Evolutionary conservation across 2,797 vertebrate species (phyloP), one percentile per base, ranked within the genome.

Genomic region (Hapalemur alaotrensis): DNA sequence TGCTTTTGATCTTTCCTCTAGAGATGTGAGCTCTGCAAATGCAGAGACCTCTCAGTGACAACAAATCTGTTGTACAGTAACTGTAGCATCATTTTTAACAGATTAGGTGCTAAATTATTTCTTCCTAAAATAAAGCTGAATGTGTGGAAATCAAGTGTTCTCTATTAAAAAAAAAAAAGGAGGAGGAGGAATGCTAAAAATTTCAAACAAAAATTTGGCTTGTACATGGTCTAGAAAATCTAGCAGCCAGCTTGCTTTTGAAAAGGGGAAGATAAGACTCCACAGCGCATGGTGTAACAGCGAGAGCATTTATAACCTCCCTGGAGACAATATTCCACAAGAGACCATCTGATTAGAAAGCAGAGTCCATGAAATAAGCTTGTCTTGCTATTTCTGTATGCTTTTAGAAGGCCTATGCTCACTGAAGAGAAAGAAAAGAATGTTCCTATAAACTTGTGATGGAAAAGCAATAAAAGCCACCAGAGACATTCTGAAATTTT

Each of bases 51-150:
- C n/a, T 61, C 25, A 0, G 38, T 46, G 70, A 46, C 67, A 38
- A 17, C 2, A 28, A 63, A 52, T 28, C 30, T 41, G 18, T 28
- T 35, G 5, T 54, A 46, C 83, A 63, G 46, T 61, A 72, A 67
- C 32, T 14, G 1, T 15, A 52, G 52, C 84, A 93, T 61, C 59
- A 61, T 73, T 92, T 93, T 46, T 80, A 93, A 81, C 54, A 95
- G 80, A 72, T 54, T 35, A 73, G 48, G 23, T 10, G 4, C 50
- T 76, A 73, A 82, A 63, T 88, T 63, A 91, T 61, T 87, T 92
- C 80, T 35, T 50, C 65, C 54, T 85, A n/a, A 89, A 93, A 93
- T 89, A 78, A 95, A 95, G 50, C n/a, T 46, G 43, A 85, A 67
- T 50, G 57, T 80, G 32, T 67, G 12, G 80, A 65, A 82, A 72